These are phyloP conservation scores for Timandra comae DNA, from an alignment of 2,888 invertebrate genomes.

Conservation along the genomic window DNA sequence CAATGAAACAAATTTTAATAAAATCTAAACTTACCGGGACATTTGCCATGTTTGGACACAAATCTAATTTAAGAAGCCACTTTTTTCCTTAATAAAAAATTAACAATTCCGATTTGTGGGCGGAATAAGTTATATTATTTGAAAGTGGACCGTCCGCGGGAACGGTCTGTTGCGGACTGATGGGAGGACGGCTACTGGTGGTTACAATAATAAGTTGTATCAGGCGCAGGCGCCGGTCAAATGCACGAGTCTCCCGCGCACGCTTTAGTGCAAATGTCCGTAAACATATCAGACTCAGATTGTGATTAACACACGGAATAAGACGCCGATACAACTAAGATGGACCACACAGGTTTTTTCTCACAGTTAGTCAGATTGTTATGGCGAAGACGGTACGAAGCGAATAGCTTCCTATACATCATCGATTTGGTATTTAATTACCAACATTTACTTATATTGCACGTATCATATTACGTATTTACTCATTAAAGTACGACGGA, in stretches of 20 bases:
- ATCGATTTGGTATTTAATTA: no score
- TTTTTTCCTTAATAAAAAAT: no score
- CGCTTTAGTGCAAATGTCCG: conserved; percentile 10
- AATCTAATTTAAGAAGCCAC: no score
- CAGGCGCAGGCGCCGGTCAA: neutral
- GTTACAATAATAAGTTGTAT: conserved; percentile 14
- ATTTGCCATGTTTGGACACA: no score
- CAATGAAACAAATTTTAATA: no score
- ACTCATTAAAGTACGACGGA: no score
- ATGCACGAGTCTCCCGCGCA: neutral
- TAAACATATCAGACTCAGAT: conserved; percentile 5
- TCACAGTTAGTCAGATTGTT: neutral
- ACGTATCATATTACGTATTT: no score
- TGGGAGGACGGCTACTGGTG: conserved; percentile 6
- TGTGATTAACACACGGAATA: conserved; percentile 13
- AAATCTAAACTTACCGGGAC: conserved; percentile 53
- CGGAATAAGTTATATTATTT: no score
- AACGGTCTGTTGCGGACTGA: conserved; percentile 53
- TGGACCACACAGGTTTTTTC: conserved; percentile 7
- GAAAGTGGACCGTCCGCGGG: conserved; percentile 42
- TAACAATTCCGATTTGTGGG: no score
- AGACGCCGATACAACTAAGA: conserved; percentile 10
- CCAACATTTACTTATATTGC: no score
- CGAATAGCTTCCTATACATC: no score
- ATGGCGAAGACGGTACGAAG: no score